Evolutionary conservation across 1,140 invertebrate species (phyloP), one percentile per base, ranked within the genome.

Genomic region (Wasmannia auropunctata): DNA sequence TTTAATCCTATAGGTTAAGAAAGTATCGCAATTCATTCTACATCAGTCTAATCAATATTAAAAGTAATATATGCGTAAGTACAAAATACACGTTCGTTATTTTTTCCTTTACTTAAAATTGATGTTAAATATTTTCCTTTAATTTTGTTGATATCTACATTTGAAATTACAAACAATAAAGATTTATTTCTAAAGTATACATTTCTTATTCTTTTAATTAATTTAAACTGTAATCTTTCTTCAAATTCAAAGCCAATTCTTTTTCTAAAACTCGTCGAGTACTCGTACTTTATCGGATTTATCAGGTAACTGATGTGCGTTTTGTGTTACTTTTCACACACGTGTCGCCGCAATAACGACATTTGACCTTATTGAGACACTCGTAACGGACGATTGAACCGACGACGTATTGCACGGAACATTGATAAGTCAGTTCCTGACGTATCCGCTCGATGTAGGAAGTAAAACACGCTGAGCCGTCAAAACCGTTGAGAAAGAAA

Each of bases 381-480:
- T 81, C 19, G 34, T 81, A 70, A 81, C 37, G 54, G 28, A 34
- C 79, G 40, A 72, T 72, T 58, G 37, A 40, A 22, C 28, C 34
- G 14, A 19, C 49, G 28, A 83, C 65, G 65, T 72, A 81, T 81
- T 72, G 51, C 79, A 14, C 40, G 79, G 19, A 72, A 60, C 79
- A 81, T 81, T 56, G 79, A 72, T 70, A 83, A 83, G 79, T 56
- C 67, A 74, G 51, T 37, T 56, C n/a, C 65, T 40, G 19, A 72
- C 34, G 16, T 54, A 40, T 37, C 49, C 54, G 63, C 31, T 28
- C 77, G 28, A 69, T 54, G 49, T 80, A 56, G 46, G 22, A 80
- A 69, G 22, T 54, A 25, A 83, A 74, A 74, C 67, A 72, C 67
- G 67, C 51, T 60, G 79, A 43, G 25, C 25, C 67, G 49, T 83